phyloP scores from a whole-genome alignment of 2,888 invertebrate species.

The Oeneis ivallda region DNA sequence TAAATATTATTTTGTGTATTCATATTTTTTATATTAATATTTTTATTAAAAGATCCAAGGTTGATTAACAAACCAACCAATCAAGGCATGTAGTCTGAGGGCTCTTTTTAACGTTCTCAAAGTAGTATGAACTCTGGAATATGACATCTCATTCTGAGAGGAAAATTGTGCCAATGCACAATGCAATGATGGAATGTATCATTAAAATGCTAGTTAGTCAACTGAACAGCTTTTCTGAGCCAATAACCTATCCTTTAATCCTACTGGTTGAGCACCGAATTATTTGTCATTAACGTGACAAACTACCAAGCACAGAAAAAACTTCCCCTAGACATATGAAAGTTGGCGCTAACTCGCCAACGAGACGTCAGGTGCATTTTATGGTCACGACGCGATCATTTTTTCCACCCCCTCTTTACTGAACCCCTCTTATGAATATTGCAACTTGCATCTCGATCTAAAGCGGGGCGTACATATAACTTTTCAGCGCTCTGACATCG shows the following conservation, averaged over 20 bases:
- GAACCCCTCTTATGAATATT: constrained; percentile 40
- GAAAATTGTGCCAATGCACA: no score
- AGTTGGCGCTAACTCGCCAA: constrained; percentile 61
- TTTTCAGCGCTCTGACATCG: constrained; percentile 9
- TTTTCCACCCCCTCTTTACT: constrained; percentile 45
- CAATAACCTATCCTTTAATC: no score
- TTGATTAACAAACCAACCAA: no score
- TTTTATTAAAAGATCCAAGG: no score
- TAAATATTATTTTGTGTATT: no score
- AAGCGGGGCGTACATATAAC: constrained; percentile 7
- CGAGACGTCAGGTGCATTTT: constrained; percentile 65
- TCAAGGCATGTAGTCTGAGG: no score
- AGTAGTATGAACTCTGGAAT: not conserved
- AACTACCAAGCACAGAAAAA: constrained; percentile 52
- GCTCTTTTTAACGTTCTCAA: no score
- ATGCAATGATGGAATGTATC: not conserved
- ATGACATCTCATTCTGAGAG: not conserved
- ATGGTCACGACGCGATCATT: constrained; percentile 60
- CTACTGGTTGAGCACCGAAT: constrained; percentile 37
- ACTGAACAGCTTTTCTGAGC: not conserved
- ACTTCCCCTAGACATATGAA: constrained; percentile 61
- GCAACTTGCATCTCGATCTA: constrained; percentile 33
- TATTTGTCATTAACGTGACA: constrained; percentile 37
- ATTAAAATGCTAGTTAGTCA: not conserved
- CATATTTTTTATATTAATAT: no score